Base-by-base conservation (phyloP, 2,797 vertebrate genomes). In the Sebastes trivittatus region DNA sequence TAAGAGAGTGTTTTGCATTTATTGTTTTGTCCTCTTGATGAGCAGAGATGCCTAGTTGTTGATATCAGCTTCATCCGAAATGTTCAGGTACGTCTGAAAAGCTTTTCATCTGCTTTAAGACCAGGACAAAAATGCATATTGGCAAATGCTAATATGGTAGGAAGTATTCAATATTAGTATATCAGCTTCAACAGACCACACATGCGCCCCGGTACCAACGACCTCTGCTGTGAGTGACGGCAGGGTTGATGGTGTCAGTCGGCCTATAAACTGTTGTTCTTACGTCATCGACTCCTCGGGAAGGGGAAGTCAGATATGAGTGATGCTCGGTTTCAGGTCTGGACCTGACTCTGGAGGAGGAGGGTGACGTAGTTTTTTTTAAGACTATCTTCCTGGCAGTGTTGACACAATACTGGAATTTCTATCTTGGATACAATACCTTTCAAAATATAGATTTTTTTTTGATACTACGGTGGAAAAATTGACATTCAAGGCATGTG, bases 261-360 rank as follows among this genome's bases (percentile, higher is more conserved):
- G 42, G 32, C 66, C 67, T 54, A 14, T 81, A 74, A 82, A 82
- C 76, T 65, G 11, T 56, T 65, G 56, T 71, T 71, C 9, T 82
- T 46, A 42, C 34, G 56, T 78, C 74, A 81, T 46, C 1, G 3
- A 23, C 65, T 11, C 30, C 22, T 75, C 11, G 3, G 66, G 3
- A 72, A 52, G 7, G 9, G 66, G 25, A 55, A 71, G 36, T 78
- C 11, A 13, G 60, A 72, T 38, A 3, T 11, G 64, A 65, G 36
- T 55, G 66, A 72, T 7, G 36, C 32, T 34, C 3, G 2, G 54
- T 8, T 66, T 82, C 87, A 81, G 61, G 88, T 83, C 76, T 59
- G 69, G 76, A 89, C 88, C 30, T 78, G 83, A 83, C 18, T 58
- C 25, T 36, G 46, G 18, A 36, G 10, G 7, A 49, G 13, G 11